Base-by-base conservation (phyloP, 2,797 vertebrate species). In the Channallabes apus region DNA sequence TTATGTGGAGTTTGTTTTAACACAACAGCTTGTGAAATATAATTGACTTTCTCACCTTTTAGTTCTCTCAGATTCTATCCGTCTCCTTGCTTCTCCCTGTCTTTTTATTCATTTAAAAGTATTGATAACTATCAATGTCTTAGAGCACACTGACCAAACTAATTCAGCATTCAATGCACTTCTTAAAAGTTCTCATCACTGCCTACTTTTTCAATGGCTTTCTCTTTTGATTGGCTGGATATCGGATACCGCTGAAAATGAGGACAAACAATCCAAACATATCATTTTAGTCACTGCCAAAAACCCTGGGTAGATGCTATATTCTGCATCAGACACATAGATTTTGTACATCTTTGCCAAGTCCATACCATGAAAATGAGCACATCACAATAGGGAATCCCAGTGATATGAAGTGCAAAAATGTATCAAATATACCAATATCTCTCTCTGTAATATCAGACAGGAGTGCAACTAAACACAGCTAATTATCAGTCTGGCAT, bases 241-340 rank as follows among this genome's bases (percentile, higher is more conserved):
- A 95, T 96, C 94, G 94, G 92, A 84, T 62, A 46, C 58, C 65
- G 32, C 64, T 94, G 90, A 91, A 95, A 90, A 91, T 91, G 11
- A 65, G 35, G 38, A 92, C 93, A 93, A 94, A 94, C 94, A 92
- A 94, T 93, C 94, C 93, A 92, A 91, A 89, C 83, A 92, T 94
- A 94, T 94, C 91, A 93, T 92, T 94, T 92, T 80, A 65, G 67
- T 87, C 86, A 90, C 54, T 90, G 94, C 94, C 92, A 95, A 94
- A 51, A 95, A 94, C 94, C 91, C 90, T 80, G 88, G 88, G 69
- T 88, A 92, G 92, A 91, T 92, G 92, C 93, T 94, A 82, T 58
- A 86, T 88, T 90, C 89, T 85, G 92, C 91, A 91, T 88, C 92
- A 54, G 58, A 6, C 18, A 54, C 22, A 83, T 71, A 54, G 35